These are phyloP conservation scores for Tokudaia muenninki DNA, from an alignment of 2,797 vertebrate genomes.

Conservation along the genomic window DNA sequence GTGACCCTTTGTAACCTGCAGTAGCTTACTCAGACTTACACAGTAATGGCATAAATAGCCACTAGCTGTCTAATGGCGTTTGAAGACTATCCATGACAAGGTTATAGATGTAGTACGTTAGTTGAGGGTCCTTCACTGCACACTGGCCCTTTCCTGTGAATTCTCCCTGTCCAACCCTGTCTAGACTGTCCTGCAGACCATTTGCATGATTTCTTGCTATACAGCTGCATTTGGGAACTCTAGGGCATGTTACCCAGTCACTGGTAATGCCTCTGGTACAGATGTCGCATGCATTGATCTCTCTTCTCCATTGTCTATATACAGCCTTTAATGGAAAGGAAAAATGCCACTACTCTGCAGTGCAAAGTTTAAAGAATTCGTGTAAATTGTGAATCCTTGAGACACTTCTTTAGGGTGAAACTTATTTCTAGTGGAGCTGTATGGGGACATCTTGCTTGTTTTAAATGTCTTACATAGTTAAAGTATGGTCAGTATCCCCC, in stretches of 20 bases:
- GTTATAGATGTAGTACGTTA: background rate
- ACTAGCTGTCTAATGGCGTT: conserved; percentile 41
- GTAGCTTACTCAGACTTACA: conserved; percentile 86
- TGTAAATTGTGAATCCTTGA: background rate
- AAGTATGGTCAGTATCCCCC: conserved; percentile 42
- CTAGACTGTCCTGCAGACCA: background rate
- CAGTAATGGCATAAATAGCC: conserved; percentile 71
- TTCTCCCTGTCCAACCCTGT: background rate
- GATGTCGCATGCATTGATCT: conserved; percentile 14
- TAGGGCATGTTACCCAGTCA: conserved; percentile 30
- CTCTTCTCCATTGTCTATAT: conserved; percentile 20
- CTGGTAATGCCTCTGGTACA: background rate
- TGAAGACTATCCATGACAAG: conserved; percentile 62
- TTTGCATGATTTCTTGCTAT: background rate
- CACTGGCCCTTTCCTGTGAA: background rate
- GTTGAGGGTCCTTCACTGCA: background rate
- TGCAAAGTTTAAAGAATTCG: background rate
- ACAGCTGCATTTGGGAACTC: background rate
- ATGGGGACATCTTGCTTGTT: conserved; percentile 12
- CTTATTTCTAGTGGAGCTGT: conserved; percentile 17
- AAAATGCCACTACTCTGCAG: background rate
- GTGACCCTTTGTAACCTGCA: conserved; percentile 73
- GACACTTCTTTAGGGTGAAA: conserved; percentile 7
- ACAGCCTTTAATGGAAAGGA: conserved; percentile 49
- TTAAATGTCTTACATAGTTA: conserved; percentile 51